Percentiles rank a stretch among this genome's conserved stretches.
These are phyloP conservation scores for Aphelenchoides bicaudatus DNA, from an alignment of 2,888 invertebrate species.

Conservation along the genomic window DNA sequence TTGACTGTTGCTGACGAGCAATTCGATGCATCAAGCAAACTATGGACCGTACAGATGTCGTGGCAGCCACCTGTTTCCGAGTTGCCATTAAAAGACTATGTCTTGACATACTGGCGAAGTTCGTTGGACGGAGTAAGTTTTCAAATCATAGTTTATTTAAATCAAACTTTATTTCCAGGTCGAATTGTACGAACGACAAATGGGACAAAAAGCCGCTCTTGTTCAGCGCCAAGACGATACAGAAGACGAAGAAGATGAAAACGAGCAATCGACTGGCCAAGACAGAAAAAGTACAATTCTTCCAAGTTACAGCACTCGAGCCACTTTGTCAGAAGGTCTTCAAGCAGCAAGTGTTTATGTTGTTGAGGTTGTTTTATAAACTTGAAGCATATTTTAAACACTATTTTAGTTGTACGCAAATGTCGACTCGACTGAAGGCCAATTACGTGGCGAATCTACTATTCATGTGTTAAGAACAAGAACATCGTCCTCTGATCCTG, in stretches of 20 bases:
- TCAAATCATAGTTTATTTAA: no score
- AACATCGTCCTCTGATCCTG: neutral
- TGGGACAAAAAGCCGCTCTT: slow-evolving; percentile 25
- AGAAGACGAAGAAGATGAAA: slow-evolving; percentile 30
- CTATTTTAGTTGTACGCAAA: slow-evolving; percentile 45
- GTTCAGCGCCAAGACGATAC: slow-evolving; percentile 19
- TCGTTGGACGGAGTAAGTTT: slow-evolving; percentile 28
- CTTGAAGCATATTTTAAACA: no score
- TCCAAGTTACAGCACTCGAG: slow-evolving; percentile 45
- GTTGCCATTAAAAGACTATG: slow-evolving; percentile 47
- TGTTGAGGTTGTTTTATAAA: slow-evolving; percentile 44
- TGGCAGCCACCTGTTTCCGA: slow-evolving; percentile 57
- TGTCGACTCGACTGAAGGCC: slow-evolving; percentile 51
- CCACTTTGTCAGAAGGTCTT: slow-evolving; percentile 40
- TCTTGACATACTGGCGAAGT: slow-evolving; percentile 30
- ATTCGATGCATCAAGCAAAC: slow-evolving; percentile 22
- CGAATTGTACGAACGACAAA: slow-evolving; percentile 27
- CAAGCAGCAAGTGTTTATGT: slow-evolving; percentile 47
- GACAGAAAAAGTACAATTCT: slow-evolving; percentile 32
- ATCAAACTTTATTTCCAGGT: no score
- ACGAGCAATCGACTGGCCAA: slow-evolving; percentile 5
- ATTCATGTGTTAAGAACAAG: slow-evolving; percentile 46
- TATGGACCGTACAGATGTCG: slow-evolving; percentile 43
- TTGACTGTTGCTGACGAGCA: slow-evolving; percentile 38
- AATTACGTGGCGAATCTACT: slow-evolving; percentile 53